Conservation (phyloP, 2,888 invertebrate genomes). For the Pyrrhia umbra region DNA sequence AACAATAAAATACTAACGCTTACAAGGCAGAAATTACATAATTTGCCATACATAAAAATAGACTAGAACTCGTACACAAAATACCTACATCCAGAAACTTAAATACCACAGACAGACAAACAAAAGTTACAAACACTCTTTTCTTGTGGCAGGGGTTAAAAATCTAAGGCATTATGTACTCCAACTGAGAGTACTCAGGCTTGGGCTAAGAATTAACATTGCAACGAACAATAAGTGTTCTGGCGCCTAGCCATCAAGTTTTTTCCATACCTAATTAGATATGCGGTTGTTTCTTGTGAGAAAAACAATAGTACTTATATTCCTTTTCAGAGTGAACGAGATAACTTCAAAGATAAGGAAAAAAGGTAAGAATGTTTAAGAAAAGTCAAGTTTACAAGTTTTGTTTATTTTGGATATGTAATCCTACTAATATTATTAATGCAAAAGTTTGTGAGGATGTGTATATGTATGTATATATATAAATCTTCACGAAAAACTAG, state of each 20-base stretch:
- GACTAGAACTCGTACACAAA: not conserved
- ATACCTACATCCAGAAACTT: not conserved
- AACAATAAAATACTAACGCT: too few species aligned
- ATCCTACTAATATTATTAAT: not conserved
- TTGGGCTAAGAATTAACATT: slow-evolving; percentile 50
- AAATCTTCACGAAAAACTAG: too few species aligned
- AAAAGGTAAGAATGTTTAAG: not conserved
- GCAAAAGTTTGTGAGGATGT: too few species aligned
- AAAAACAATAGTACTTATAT: slow-evolving; percentile 35
- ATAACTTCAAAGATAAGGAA: not conserved
- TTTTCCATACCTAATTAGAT: slow-evolving; percentile 54
- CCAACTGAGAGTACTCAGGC: slow-evolving; percentile 4
- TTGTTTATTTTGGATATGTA: not conserved
- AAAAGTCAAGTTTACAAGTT: not conserved
- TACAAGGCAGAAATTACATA: too few species aligned
- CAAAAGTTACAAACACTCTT: not conserved
- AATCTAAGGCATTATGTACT: slow-evolving; percentile 3
- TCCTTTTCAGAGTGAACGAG: not conserved
- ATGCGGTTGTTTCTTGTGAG: slow-evolving; percentile 34
- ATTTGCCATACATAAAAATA: too few species aligned
- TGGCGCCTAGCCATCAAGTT: slow-evolving; percentile 49
- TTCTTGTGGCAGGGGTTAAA: not conserved
- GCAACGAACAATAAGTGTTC: slow-evolving; percentile 44
- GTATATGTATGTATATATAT: too few species aligned
- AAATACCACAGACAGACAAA: not conserved